A percentile compares a stretch with the other conserved stretches of the same genome.
These are phyloP conservation scores for Apistogramma diplotaenia DNA, from an alignment of 2,113 vertebrate genomes.

Conservation along the genomic window DNA sequence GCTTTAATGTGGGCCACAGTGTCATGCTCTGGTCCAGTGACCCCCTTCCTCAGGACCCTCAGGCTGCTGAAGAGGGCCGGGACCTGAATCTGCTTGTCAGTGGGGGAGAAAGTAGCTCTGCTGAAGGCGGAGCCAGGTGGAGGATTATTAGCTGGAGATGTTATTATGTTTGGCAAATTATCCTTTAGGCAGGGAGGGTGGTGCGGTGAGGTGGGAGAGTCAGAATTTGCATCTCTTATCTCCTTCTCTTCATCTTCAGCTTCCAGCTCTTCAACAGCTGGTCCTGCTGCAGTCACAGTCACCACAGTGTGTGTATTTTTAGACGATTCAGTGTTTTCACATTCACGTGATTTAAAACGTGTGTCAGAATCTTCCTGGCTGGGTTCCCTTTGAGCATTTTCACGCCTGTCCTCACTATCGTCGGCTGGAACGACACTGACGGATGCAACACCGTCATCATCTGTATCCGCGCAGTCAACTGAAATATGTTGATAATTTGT, in stretches of 20 bases:
- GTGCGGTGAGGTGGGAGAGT: not conserved
- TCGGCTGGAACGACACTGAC: not conserved
- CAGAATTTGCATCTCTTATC: not conserved
- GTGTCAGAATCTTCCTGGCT: not conserved
- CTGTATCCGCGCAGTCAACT: not conserved
- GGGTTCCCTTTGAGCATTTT: not conserved
- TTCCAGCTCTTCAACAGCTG: constrained; percentile 3
- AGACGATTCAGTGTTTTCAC: not conserved
- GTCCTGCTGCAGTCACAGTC: not conserved
- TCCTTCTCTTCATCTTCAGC: not conserved
- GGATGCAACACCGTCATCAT: not conserved
- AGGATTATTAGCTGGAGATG: not conserved
- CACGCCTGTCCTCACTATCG: not conserved
- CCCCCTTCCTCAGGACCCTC: constrained; percentile 84
- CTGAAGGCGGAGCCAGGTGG: constrained; percentile 20
- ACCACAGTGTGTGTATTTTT: constrained; percentile 5
- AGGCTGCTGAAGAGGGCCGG: constrained; percentile 87
- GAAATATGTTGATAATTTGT: not conserved
- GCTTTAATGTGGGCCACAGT: constrained; percentile 79
- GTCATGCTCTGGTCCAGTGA: constrained; percentile 71
- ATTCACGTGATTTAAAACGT: not conserved
- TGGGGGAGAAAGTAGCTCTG: constrained; percentile 52
- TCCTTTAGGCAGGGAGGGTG: not conserved
- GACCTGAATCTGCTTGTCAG: constrained; percentile 82
- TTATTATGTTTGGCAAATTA: not conserved